phyloP scores from a whole-genome alignment of 2,888 invertebrate genomes.

The Oasisia sp. region DNA sequence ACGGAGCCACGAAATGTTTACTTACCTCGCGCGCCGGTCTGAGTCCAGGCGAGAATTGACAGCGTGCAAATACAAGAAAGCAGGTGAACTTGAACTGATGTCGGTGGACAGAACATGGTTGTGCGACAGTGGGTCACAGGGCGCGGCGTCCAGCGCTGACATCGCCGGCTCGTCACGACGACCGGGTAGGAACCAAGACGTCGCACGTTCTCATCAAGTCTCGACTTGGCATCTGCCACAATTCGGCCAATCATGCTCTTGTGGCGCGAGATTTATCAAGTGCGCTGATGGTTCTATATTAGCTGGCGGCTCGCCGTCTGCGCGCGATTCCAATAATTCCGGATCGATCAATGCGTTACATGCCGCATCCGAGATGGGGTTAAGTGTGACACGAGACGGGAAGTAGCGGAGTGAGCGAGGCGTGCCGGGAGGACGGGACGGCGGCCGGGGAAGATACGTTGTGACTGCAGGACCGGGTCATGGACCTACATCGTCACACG shows the following conservation, averaged over 20 bases:
- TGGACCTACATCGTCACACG: not conserved
- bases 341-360: constrained; percentile 17
- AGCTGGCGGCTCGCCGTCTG: not conserved
- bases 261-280: not conserved
- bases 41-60: not conserved
- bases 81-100: not conserved
- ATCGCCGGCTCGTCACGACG: not conserved
- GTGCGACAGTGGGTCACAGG: not conserved
- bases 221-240: not conserved
- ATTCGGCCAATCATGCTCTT: constrained; percentile 13
- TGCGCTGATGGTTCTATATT: not conserved
- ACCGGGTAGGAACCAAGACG: not conserved
- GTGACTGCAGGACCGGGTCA: not conserved
- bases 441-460: not conserved
- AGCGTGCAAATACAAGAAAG: not conserved
- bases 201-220: not conserved
- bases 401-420: not conserved
- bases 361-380: not conserved
- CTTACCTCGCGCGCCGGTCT: not conserved
- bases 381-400: constrained; percentile 17
- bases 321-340: not conserved
- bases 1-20: not conserved
- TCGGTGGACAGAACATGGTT: not conserved
- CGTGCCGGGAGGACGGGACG: not conserved
- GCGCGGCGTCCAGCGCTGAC: not conserved